Evolutionary conservation across 2,888 invertebrate species (phyloP).

Genomic region (Barypeithes pellucidus): DNA sequence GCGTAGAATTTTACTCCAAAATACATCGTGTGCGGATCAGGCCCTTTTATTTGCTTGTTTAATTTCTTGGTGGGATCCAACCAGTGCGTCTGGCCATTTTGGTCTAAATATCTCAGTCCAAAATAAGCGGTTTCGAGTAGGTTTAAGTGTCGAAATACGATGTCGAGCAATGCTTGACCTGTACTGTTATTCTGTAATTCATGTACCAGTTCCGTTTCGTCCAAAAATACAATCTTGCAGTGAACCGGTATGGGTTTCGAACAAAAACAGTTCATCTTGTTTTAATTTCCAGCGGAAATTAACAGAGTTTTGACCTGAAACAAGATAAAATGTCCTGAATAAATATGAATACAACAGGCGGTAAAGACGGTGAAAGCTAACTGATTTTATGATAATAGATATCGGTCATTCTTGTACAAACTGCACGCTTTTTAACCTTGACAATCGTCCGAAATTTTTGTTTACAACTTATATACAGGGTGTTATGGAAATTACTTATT

Average conservation of each 20-base stretch:
- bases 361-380: not conserved
- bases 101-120: constrained; percentile 93
- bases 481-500: too few relatives aligned
- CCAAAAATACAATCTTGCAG: constrained; percentile 90
- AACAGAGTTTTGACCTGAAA: constrained; percentile 39
- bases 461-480: too few relatives aligned
- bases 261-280: constrained; percentile 69
- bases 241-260: constrained; percentile 67
- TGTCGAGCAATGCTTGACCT: constrained; percentile 92
- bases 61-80: constrained; percentile 92
- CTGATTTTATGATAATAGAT: too few relatives aligned
- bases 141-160: constrained; percentile 94
- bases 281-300: constrained; percentile 36
- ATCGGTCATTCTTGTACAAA: too few relatives aligned
- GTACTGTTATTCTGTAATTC: constrained; percentile 92
- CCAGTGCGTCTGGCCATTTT: constrained; percentile 98
- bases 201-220: constrained; percentile 91
- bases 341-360: constrained; percentile 17
- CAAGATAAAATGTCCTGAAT: constrained; percentile 18
- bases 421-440: too few relatives aligned
- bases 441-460: too few relatives aligned
- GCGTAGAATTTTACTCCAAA: constrained; percentile 98
- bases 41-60: constrained; percentile 86
- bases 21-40: constrained; percentile 85
- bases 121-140: constrained; percentile 97